phyloP scores from a whole-genome alignment of 2,797 vertebrate species.

The Tenualosa thibaudeaui region DNA sequence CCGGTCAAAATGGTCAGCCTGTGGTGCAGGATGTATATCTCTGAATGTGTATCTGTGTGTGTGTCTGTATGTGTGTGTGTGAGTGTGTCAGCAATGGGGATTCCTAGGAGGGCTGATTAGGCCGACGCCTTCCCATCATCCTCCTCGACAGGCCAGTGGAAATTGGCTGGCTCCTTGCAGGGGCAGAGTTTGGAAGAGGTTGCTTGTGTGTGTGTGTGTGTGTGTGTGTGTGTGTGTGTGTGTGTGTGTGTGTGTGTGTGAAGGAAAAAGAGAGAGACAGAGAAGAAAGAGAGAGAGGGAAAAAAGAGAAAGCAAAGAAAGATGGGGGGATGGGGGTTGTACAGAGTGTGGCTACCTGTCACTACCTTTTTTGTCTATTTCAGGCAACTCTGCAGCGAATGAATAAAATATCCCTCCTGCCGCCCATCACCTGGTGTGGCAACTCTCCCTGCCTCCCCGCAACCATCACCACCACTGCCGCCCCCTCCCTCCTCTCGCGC shows the following conservation, averaged over 20 bases:
- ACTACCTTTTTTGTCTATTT: slow-evolving; percentile 80
- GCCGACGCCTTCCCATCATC: slow-evolving; percentile 79
- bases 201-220: slow-evolving; percentile 11
- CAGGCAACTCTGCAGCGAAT: slow-evolving; percentile 77
- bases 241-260: slow-evolving; percentile 50
- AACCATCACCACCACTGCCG: slow-evolving; percentile 54
- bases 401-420: slow-evolving; percentile 81
- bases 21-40: slow-evolving; percentile 40
- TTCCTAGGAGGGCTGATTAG: slow-evolving; percentile 81
- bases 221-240: slow-evolving; percentile 13
- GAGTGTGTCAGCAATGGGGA: slow-evolving; percentile 19
- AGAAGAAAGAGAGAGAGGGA: background rate
- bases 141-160: slow-evolving; percentile 79
- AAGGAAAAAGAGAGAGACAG: background rate
- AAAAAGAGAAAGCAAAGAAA: slow-evolving; percentile 3
- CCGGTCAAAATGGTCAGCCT: slow-evolving; percentile 72
- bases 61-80: slow-evolving; percentile 16
- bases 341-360: slow-evolving; percentile 73
- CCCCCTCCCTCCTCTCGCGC: slow-evolving; percentile 57
- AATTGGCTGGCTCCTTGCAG: slow-evolving; percentile 79
- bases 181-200: slow-evolving; percentile 73
- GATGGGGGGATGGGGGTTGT: slow-evolving; percentile 57
- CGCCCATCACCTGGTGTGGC: slow-evolving; percentile 71
- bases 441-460: slow-evolving; percentile 61
- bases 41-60: slow-evolving; percentile 52